Percentiles rank a stretch among this genome's conserved stretches.
Evolutionary conservation across 2,888 invertebrate species (phyloP).

Genomic region (Xestia sexstrigata): DNA sequence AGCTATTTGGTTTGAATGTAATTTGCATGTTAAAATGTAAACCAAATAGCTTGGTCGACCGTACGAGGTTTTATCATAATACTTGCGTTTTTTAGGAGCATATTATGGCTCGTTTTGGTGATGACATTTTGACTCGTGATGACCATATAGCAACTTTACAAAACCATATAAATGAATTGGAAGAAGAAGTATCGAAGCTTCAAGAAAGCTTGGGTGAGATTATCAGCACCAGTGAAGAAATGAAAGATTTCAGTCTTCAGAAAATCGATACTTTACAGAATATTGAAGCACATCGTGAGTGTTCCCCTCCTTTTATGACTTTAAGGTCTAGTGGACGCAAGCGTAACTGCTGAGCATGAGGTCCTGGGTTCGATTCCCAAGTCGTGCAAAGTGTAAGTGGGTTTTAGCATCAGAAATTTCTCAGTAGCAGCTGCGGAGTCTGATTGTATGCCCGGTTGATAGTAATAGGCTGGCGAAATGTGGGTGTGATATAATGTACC

Average conservation of each 20-base stretch:
- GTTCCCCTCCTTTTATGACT: slow-evolving; percentile 11
- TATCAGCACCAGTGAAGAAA: slow-evolving; percentile 79
- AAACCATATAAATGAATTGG: slow-evolving; percentile 83
- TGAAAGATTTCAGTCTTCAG: slow-evolving; percentile 75
- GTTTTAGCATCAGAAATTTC: too few relatives aligned
- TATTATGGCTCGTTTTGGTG: slow-evolving; percentile 74
- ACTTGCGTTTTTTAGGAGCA: slow-evolving; percentile 79
- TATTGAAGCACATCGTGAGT: slow-evolving; percentile 86
- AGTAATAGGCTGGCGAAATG: too few relatives aligned
- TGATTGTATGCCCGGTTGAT: too few relatives aligned
- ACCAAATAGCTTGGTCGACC: too few relatives aligned
- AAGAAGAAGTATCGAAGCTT: slow-evolving; percentile 81
- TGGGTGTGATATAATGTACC: too few relatives aligned
- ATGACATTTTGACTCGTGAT: slow-evolving; percentile 79
- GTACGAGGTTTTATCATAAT: background rate
- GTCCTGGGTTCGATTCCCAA: background rate
- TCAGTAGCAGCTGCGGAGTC: too few relatives aligned
- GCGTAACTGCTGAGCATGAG: background rate
- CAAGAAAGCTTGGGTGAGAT: slow-evolving; percentile 76
- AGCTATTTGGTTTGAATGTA: too few relatives aligned
- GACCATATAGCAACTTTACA: slow-evolving; percentile 82
- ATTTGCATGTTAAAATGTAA: too few relatives aligned
- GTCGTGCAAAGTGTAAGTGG: too few relatives aligned
- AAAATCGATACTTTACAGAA: slow-evolving; percentile 78
- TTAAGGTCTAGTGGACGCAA: background rate